A percentile compares a stretch with the other conserved stretches of the same genome.
phyloP scores from a whole-genome alignment of 2,113 vertebrate species.

The Xerus inauris region DNA sequence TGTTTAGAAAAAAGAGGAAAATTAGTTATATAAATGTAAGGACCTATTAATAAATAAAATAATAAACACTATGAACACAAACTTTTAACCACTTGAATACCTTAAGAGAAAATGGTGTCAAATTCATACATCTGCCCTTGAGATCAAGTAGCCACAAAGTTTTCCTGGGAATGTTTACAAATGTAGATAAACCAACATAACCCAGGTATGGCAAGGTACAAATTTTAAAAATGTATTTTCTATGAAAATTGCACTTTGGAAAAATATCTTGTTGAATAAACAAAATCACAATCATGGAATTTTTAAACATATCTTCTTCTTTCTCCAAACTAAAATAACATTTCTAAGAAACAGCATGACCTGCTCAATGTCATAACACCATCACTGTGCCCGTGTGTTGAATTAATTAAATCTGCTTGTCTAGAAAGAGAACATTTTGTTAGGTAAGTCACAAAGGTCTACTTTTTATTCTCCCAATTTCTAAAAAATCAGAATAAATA shows the following conservation, averaged over 20 bases:
- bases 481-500: conserved; percentile 33
- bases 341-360: conserved; percentile 35
- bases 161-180: conserved; percentile 59
- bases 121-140: conserved; percentile 70
- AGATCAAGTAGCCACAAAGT: conserved; percentile 63
- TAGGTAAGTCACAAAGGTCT: conserved; percentile 3
- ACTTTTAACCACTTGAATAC: conserved; percentile 58
- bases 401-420: conserved; percentile 63
- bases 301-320: fast-evolving
- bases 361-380: conserved; percentile 47
- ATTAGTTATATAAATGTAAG: conserved; percentile 63
- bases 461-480: conserved; percentile 43
- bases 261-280: background rate
- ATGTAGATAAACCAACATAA: conserved; percentile 34
- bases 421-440: conserved; percentile 57
- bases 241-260: background rate
- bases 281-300: background rate
- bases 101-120: conserved; percentile 25
- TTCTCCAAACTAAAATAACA: background rate
- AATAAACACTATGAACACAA: background rate
- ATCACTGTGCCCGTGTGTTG: background rate
- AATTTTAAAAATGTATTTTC: background rate
- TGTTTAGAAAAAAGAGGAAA: conserved; percentile 67
- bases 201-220: background rate
- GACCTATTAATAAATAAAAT: conserved; percentile 17